Evolutionary conservation across 2,888 invertebrate genomes (phyloP).

Genomic region (Platycnemis pennipes): DNA sequence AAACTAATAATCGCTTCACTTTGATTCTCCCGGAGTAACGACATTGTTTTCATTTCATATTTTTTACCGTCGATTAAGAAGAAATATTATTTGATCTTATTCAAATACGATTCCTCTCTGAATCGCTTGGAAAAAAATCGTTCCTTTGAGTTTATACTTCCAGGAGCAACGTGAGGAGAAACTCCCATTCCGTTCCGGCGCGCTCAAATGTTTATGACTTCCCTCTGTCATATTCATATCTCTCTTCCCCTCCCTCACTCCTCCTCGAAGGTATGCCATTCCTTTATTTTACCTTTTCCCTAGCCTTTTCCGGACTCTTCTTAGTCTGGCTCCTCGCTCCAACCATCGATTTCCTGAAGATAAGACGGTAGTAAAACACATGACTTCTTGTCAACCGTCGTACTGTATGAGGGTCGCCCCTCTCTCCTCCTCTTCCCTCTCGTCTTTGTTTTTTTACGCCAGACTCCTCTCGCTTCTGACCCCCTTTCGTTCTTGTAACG

Average conservation of each 20-base stretch:
- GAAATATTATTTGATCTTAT: neutral
- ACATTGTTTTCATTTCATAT: neutral
- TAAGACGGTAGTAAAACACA: conserved; percentile 63
- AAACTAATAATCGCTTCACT: too few species aligned
- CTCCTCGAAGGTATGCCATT: neutral
- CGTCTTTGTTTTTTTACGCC: conserved; percentile 45
- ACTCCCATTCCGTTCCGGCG: neutral
- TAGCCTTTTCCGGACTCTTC: neutral
- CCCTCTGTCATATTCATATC: conserved; percentile 64
- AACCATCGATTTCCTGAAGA: conserved; percentile 51
- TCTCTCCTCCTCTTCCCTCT: neutral
- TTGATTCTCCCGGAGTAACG: too few species aligned
- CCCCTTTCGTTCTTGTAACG: neutral
- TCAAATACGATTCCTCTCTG: neutral
- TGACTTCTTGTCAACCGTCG: conserved; percentile 59
- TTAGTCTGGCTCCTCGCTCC: neutral
- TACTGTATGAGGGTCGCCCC: neutral
- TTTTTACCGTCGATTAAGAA: neutral
- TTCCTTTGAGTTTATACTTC: neutral
- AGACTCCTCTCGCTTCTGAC: neutral
- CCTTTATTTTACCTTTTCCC: neutral
- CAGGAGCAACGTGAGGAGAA: neutral
- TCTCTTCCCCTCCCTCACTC: neutral
- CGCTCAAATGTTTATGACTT: conserved; percentile 35
- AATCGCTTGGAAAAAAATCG: neutral